Evolutionary conservation across 2,888 invertebrate genomes (phyloP).

Genomic region (Cheilosia vulpina): DNA sequence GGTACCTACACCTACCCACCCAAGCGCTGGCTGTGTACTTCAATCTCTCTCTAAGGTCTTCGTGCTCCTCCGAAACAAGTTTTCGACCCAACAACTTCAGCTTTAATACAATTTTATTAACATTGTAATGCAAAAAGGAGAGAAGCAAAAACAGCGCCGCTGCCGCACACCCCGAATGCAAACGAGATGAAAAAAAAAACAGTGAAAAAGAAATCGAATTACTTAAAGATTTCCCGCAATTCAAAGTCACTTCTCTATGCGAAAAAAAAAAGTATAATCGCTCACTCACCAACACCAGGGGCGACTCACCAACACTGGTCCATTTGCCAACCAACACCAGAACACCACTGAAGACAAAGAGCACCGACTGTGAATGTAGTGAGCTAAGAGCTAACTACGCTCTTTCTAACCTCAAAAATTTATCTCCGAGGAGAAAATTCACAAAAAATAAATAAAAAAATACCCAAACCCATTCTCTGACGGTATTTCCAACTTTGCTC

Average conservation of each 20-base stretch:
- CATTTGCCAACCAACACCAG: slow-evolving; percentile 8
- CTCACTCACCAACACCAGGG: slow-evolving; percentile 33
- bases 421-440: background rate
- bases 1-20: background rate
- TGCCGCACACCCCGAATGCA: background rate
- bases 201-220: slow-evolving; percentile 54
- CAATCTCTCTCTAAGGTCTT: slow-evolving; percentile 28
- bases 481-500: slow-evolving; percentile 27
- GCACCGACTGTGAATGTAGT: background rate
- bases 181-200: slow-evolving; percentile 3
- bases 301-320: slow-evolving; percentile 2
- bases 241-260: slow-evolving; percentile 62
- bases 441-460: slow-evolving; percentile 21
- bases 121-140: slow-evolving; percentile 21
- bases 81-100: slow-evolving; percentile 45
- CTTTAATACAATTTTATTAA: slow-evolving; percentile 47
- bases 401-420: slow-evolving; percentile 34
- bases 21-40: background rate
- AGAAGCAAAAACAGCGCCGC: background rate
- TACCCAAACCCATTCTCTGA: slow-evolving; percentile 17
- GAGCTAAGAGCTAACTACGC: slow-evolving; percentile 34
- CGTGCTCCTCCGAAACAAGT: slow-evolving; percentile 42
- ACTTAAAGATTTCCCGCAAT: slow-evolving; percentile 63
- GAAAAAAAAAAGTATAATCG: slow-evolving; percentile 4
- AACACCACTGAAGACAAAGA: background rate